phyloP scores from a whole-genome alignment of 2,113 vertebrate species.

The Hepsetus odoe region DNA sequence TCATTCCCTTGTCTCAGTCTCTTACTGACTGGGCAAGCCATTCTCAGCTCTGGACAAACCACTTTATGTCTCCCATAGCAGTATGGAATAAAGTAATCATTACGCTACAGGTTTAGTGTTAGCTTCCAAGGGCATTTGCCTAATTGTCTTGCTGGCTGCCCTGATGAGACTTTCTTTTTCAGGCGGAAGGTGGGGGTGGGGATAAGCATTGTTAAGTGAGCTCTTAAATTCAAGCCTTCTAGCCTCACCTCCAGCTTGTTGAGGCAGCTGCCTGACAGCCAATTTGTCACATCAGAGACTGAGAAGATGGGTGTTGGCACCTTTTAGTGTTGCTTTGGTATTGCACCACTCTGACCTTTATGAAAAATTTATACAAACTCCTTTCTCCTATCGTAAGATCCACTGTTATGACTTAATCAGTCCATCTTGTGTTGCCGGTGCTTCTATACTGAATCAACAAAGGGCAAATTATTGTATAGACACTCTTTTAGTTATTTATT shows the following conservation, averaged over 20 bases:
- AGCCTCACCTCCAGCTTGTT: conserved; percentile 3
- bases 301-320: background rate
- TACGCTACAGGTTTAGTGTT: background rate
- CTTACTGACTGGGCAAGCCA: background rate
- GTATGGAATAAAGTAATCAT: conserved; percentile 23
- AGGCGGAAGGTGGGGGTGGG: background rate
- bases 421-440: conserved; percentile 41
- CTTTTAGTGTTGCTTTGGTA: conserved; percentile 38
- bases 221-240: conserved; percentile 5
- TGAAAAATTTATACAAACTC: conserved; percentile 42
- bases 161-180: background rate
- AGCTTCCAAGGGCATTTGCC: conserved; percentile 5
- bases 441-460: conserved; percentile 17
- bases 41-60: conserved; percentile 6
- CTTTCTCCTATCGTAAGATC: conserved; percentile 19
- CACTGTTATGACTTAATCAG: conserved; percentile 39
- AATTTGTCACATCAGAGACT: conserved; percentile 41
- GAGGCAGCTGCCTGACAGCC: conserved; percentile 12
- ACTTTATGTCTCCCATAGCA: conserved; percentile 25
- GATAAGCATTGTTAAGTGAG: background rate
- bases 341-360: conserved; percentile 42
- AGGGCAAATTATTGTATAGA: background rate
- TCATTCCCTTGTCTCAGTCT: conserved; percentile 8
- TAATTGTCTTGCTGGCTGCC: background rate
- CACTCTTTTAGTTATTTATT: background rate